Base-by-base conservation (phyloP, 2,113 vertebrate species). In the Clarias macrocephalus region DNA sequence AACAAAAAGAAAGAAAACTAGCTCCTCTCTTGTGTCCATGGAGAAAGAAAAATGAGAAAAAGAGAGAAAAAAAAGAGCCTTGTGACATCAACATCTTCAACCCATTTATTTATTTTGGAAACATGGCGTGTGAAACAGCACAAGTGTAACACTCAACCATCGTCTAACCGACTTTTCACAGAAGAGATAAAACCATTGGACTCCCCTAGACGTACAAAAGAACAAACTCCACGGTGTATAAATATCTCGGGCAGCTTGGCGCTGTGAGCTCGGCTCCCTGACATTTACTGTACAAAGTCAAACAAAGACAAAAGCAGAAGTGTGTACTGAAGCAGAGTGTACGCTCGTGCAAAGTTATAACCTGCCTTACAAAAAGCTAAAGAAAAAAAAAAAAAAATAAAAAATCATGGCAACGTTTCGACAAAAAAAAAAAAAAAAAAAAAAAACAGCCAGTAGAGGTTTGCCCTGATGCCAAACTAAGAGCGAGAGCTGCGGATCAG, bases 141-240 rank as follows among this genome's bases (percentile, higher is more conserved):
- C 52, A 85, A 82, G 80, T 79, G 76, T 4, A 16, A 87, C 59
- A 63, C 77, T 33, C 52, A 57, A 65, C 85, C 79, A 73, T 59
- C 81, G 25, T 0, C 85, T 82, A 72, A 82, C 57, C 42, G n/a
- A 84, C 18, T 77, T 86, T 90, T 76, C 88, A 89, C 82, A 82
- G 68, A 63, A 86, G 13, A 88, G 62, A n/a, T 4, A 48, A 66
- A 88, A 83, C 48, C 85, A n/a, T 28, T 87, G 3, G 18, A 80
- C 57, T 73, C 30, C 16, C 33, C 70, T 33, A 7, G 33, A 88
- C 37, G 62, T 86, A 88, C 16, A 72, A 72, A 37, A 72, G 52
- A 90, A 88, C 75, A 91, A 88, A 89, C 82, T 37, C 68, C 48
- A 88, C 68, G 88, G 79, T 60, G 73, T 84, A 73, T 80, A 86